phyloP scores from a whole-genome alignment of 2,797 vertebrate genomes.

The Pseudomugil tenellus region DNA sequence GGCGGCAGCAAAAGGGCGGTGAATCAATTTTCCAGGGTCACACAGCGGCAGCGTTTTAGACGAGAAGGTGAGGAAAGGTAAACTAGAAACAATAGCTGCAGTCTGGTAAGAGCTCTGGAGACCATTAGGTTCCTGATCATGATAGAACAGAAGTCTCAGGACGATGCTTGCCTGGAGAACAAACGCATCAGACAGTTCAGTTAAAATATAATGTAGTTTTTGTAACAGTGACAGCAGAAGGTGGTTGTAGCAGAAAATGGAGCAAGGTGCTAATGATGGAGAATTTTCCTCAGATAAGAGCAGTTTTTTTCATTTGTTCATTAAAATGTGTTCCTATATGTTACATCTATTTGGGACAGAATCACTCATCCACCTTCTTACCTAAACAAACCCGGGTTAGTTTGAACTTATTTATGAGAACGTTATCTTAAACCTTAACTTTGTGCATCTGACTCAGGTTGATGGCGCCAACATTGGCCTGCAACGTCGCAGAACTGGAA shows the following conservation, averaged over 20 bases:
- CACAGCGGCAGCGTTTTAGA: conserved; percentile 31
- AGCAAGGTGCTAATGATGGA: background rate
- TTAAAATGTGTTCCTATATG: background rate
- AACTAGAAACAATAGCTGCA: conserved; percentile 43
- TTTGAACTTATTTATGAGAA: no score
- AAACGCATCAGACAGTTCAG: conserved; percentile 41
- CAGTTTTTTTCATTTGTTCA: background rate
- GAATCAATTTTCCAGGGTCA: conserved; percentile 57
- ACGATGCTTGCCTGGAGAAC: conserved; percentile 32
- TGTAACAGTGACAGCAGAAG: conserved; percentile 12
- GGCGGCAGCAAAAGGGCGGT: conserved; percentile 32
- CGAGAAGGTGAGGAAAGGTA: conserved; percentile 32
- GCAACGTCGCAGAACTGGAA: no score
- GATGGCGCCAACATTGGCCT: no score
- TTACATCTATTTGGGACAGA: background rate
- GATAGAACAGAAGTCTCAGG: conserved; percentile 50
- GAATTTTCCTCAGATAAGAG: no score
- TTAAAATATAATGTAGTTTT: conserved; percentile 46
- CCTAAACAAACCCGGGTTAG: no score
- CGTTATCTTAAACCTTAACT: no score
- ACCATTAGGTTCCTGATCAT: conserved; percentile 39
- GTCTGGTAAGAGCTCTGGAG: conserved; percentile 23
- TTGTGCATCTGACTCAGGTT: no score
- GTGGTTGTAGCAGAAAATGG: background rate
- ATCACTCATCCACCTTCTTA: no score